Percentiles rank a stretch among this genome's conserved stretches.
phyloP scores from a whole-genome alignment of 2,888 invertebrate species.

The Pollenia angustigena region DNA sequence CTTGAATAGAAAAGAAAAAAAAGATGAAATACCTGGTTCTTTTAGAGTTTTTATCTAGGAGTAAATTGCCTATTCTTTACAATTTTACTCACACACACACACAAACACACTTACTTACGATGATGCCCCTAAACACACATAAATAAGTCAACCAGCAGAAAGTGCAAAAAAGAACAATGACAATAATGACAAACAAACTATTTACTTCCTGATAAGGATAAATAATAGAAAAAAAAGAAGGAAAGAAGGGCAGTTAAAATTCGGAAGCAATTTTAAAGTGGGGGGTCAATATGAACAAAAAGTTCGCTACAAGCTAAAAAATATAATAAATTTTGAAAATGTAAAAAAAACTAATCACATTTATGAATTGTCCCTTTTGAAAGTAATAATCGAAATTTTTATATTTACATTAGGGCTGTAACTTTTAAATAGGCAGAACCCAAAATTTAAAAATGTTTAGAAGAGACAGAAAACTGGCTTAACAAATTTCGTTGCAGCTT shows the following conservation, averaged over 20 bases:
- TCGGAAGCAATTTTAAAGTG: too few species aligned
- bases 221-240: constrained; percentile 15
- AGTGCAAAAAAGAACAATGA: constrained; percentile 15
- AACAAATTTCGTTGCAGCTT: too few species aligned
- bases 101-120: neutral
- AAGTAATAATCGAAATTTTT: too few species aligned
- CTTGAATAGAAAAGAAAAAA: neutral
- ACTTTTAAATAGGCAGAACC: too few species aligned
- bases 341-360: too few species aligned
- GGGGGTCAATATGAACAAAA: too few species aligned
- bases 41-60: constrained; percentile 17
- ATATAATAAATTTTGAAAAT: too few species aligned
- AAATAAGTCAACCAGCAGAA: neutral
- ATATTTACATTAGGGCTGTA: too few species aligned
- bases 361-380: too few species aligned
- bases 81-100: constrained; percentile 31
- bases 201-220: constrained; percentile 60
- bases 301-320: too few species aligned
- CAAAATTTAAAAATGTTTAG: too few species aligned
- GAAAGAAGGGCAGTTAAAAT: constrained; percentile 37
- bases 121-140: constrained; percentile 30
- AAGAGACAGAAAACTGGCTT: too few species aligned
- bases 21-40: constrained; percentile 41
- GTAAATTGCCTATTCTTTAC: constrained; percentile 47
- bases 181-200: constrained; percentile 58